Percentiles rank a stretch among this genome's conserved stretches.
Conservation (phyloP, 2,888 invertebrate genomes). For the Steromphala cineraria region DNA sequence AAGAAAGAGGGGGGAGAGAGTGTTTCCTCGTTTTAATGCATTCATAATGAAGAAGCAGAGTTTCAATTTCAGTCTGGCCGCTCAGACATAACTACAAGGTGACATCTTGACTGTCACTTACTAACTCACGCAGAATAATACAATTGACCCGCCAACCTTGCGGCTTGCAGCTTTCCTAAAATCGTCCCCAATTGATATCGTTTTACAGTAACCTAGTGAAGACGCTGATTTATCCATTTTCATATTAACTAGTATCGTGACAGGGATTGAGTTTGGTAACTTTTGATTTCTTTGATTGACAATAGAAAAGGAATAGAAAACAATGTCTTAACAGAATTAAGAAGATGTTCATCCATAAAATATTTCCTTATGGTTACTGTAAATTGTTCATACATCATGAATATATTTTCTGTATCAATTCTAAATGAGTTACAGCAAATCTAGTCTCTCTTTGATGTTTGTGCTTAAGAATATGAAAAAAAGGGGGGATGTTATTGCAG, state of each 20-base stretch:
- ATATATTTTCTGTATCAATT: too few relatives aligned
- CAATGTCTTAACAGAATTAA: too few relatives aligned
- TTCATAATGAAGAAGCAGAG: conserved; percentile 12
- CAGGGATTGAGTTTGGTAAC: not conserved
- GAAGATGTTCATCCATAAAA: too few relatives aligned
- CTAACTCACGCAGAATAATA: not conserved
- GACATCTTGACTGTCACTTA: not conserved
- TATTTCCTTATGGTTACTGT: too few relatives aligned
- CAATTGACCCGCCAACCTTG: not conserved
- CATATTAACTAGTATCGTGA: not conserved
- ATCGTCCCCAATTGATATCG: not conserved
- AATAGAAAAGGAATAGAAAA: too few relatives aligned
- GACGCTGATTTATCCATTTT: not conserved
- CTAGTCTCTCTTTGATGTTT: not conserved
- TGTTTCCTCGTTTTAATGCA: conserved; percentile 1
- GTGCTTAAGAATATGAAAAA: not conserved
- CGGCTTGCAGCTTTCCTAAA: not conserved
- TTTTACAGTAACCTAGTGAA: not conserved
- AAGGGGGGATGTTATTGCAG: not conserved
- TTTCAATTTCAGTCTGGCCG: conserved; percentile 3
- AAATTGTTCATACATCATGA: too few relatives aligned
- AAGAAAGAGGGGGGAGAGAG: not conserved
- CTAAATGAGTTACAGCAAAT: too few relatives aligned
- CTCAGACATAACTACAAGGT: not conserved
- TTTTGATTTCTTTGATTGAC: too few relatives aligned